Base-by-base conservation (phyloP, 2,888 invertebrate genomes). In the Keiferia lycopersicella region DNA sequence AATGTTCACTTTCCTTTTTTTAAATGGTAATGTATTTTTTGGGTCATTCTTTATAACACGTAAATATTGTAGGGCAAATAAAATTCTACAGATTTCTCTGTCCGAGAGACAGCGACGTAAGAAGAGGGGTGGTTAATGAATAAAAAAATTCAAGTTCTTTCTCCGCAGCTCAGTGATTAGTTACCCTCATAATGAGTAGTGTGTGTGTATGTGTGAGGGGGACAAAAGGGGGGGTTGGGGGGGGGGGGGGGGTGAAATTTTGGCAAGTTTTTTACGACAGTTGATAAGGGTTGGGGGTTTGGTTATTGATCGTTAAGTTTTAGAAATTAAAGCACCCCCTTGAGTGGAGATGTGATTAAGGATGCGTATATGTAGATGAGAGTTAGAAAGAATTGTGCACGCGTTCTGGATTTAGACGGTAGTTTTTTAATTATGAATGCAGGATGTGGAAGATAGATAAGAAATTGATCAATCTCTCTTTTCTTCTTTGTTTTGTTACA, bases 91-190 rank as follows among this genome's bases (percentile, higher is more conserved):
- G 59, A 60, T 70, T 73, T 70, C 67, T 58, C 61, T 74, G 71
- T 73, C 74, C 73, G 77, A 78, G 82, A 84, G 83, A 83, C 82
- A 83, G 82, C 81, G 75, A 73, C 76, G 82, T 83, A 89, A 88
- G 88, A 83, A 83, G 88, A 86, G 91, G n/a, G 90, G 90, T 88
- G 88, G 87, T 89, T 91, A 91, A 91, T 91, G 91, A 92, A 91
- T 91, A 91, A 92, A 91, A 91, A 91, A 91, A 90, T 77, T 78
- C 82, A 72, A 78, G 79, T 86, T 90, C 91, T 89, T 88, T 80
- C 84, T 88, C 84, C 84, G 81, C 84, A 85, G 86, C 86, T 82
- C 88, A 88, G 88, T 91, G 91, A 91, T 91, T 91, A 91, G 91
- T 91, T 91, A 91, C 90, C 88, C 91, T 86, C 80, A 83, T 91